Evolutionary conservation across 1,140 invertebrate genomes (phyloP).

Genomic region (Drosophila busckii): DNA sequence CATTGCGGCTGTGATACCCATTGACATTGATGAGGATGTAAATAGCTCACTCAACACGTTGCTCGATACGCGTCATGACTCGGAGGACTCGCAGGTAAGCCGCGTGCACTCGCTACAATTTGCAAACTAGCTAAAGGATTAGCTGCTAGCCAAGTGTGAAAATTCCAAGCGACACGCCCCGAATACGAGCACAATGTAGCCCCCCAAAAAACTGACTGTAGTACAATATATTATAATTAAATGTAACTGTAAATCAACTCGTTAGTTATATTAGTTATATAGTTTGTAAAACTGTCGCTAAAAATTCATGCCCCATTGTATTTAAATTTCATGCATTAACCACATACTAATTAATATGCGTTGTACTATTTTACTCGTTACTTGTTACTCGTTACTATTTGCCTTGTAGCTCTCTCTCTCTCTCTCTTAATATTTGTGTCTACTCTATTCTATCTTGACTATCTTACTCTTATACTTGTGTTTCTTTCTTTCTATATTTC

Average conservation of each 20-base stretch:
- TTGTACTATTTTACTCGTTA: slow-evolving; percentile 17
- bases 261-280: neutral
- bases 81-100: slow-evolving; percentile 80
- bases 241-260: too few species aligned
- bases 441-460: slow-evolving; percentile 49
- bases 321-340: too few species aligned
- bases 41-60: slow-evolving; percentile 94
- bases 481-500: slow-evolving; percentile 65
- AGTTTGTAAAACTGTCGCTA: too few species aligned
- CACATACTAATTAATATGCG: too few species aligned
- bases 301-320: slow-evolving; percentile 1
- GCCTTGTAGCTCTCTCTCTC: slow-evolving; percentile 34
- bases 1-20: slow-evolving; percentile 85
- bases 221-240: too few species aligned
- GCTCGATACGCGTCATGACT: slow-evolving; percentile 88
- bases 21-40: slow-evolving; percentile 95
- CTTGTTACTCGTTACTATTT: slow-evolving; percentile 27
- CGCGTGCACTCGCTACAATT: neutral
- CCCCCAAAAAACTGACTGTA: too few species aligned
- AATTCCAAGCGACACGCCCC: too few species aligned
- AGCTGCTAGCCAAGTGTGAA: too few species aligned
- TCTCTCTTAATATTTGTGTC: slow-evolving; percentile 27
- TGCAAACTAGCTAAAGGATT: neutral
- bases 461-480: slow-evolving; percentile 58
- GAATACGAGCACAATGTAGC: too few species aligned